A percentile compares a stretch with the other conserved stretches of the same genome.
phyloP scores from a whole-genome alignment of 2,888 invertebrate species.

The Epinotia brunnichana region DNA sequence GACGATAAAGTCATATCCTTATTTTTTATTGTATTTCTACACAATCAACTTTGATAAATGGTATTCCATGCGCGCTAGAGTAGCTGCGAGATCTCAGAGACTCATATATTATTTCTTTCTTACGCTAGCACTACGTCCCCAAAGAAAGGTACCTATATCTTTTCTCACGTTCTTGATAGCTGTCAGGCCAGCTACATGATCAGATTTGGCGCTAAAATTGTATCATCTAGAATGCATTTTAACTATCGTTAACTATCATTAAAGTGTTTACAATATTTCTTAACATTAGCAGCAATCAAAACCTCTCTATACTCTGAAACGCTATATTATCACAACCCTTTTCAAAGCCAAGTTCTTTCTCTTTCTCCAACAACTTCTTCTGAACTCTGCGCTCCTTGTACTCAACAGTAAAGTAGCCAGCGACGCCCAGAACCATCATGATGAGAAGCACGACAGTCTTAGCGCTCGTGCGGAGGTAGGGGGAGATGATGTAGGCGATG shows the following conservation, averaged over 20 bases:
- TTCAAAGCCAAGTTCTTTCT: conserved; percentile 53
- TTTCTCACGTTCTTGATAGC: background rate
- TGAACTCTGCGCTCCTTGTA: conserved; percentile 58
- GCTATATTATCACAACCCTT: conserved; percentile 72
- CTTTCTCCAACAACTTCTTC: conserved; percentile 52
- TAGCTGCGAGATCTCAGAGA: no score
- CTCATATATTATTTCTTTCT: no score
- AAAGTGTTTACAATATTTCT: background rate
- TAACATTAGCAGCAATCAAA: conserved; percentile 26
- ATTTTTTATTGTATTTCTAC: background rate
- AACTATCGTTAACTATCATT: background rate
- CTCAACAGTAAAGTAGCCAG: conserved; percentile 79
- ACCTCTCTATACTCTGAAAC: conserved; percentile 62
- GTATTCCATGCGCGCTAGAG: no score
- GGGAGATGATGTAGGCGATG: conserved; percentile 84
- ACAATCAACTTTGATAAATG: no score
- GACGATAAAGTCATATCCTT: background rate
- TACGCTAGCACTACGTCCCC: no score
- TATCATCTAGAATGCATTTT: background rate
- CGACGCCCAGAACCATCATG: conserved; percentile 78
- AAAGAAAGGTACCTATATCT: no score
- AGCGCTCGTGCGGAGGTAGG: conserved; percentile 76
- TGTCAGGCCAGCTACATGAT: background rate
- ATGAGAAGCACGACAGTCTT: conserved; percentile 82
- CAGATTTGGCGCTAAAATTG: background rate